Evolutionary conservation across 2,113 vertebrate genomes (phyloP), one percentile per base, ranked within the genome.

Genomic region (Menidia beryllina): DNA sequence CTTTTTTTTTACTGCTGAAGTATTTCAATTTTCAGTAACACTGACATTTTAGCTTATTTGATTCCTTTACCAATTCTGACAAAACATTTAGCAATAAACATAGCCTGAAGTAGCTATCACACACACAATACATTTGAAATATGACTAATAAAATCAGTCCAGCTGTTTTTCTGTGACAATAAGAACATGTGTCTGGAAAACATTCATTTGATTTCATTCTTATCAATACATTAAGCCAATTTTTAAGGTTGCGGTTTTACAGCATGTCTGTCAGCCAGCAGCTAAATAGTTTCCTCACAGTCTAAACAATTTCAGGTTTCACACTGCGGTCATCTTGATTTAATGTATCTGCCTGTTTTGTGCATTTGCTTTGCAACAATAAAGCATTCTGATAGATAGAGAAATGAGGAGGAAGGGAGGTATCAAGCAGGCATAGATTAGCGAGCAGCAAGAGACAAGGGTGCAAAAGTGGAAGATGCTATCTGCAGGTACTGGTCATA

Each of bases 381-480:
- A 86, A 87, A 87, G 53, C 77, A 69, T 58, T 55, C 23, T 61
- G 66, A 77, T 64, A 77, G 77, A 14, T 30, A 72, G 53, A 84
- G 65, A 76, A 77, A 75, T 49, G 24, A 26, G 81, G 68, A 82
- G 76, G 77, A 76, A 83, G 64, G 55, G 39, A 53, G 59, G 66
- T 75, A 62, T 79, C 62, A 72, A 20, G 53, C 26, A 36, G 61
- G 72, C 62, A 81, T 76, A 77, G 79, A 82, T 82, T 61, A 57
- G 50, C 9, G 55, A 67, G 56, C 24, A 56, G 64, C 27, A 52
- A 52, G 54, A 60, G 70, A 81, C 24, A 48, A 68, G 57, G 47
- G 75, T 23, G 30, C 25, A 63, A 75, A 24, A 17, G 69, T 60
- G 65, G 65, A 72, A 39, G 78, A 53, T 41, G 60, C 20, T 10